These are phyloP conservation scores for Xanthia togata DNA, from an alignment of 2,888 invertebrate genomes.

Conservation along the genomic window DNA sequence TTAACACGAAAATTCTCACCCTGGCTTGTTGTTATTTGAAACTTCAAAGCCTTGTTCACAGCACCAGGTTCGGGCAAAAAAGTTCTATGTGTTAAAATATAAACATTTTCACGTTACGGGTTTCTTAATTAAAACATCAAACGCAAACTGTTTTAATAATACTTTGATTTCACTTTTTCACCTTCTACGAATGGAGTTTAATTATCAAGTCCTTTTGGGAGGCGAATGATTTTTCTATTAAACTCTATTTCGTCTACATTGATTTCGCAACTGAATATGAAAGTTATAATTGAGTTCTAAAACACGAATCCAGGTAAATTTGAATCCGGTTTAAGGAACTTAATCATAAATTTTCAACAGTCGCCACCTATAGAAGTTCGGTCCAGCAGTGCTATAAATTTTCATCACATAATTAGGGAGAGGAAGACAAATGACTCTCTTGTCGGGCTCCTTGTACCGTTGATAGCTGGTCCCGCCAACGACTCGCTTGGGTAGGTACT, in stretches of 20 bases:
- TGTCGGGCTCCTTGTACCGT: slow-evolving; percentile 67
- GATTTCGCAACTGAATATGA: slow-evolving; percentile 44
- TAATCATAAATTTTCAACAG: slow-evolving; percentile 64
- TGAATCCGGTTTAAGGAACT: slow-evolving; percentile 54
- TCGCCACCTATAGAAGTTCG: slow-evolving; percentile 70
- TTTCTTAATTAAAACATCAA: slow-evolving; percentile 75
- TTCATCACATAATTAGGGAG: slow-evolving; percentile 85
- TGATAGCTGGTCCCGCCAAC: slow-evolving; percentile 35
- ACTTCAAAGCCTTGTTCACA: slow-evolving; percentile 65
- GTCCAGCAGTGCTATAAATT: slow-evolving; percentile 81
- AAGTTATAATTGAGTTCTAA: slow-evolving; percentile 50
- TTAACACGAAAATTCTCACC: slow-evolving; percentile 10
- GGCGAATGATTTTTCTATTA: slow-evolving; percentile 30
- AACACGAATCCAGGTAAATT: slow-evolving; percentile 46
- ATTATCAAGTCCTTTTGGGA: slow-evolving; percentile 36
- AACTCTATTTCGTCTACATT: slow-evolving; percentile 43
- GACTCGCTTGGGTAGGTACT: background rate
- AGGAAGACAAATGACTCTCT: slow-evolving; percentile 84
- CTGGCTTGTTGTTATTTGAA: slow-evolving; percentile 48
- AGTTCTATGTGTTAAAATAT: slow-evolving; percentile 55
- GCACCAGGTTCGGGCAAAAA: slow-evolving; percentile 44
- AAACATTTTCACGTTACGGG: slow-evolving; percentile 58
- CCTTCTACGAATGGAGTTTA: slow-evolving; percentile 34
- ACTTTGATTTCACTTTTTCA: slow-evolving; percentile 58
- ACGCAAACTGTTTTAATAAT: slow-evolving; percentile 61